phyloP scores from a whole-genome alignment of 2,888 invertebrate species.

The Dynastes maya region DNA sequence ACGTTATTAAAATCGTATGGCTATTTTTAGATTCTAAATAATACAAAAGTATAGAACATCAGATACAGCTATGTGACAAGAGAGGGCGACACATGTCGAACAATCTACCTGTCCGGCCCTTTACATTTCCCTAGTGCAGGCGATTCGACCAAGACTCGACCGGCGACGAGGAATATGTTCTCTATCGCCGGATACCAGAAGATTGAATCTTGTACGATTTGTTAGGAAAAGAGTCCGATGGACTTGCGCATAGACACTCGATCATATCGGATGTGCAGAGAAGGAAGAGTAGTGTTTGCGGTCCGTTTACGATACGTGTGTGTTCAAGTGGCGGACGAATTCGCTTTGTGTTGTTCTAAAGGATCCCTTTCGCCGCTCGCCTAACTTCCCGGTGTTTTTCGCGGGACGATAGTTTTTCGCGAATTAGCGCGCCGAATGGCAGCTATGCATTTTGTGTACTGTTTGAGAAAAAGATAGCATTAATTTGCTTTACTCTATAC shows the following conservation, averaged over 20 bases:
- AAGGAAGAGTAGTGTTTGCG: constrained; percentile 21
- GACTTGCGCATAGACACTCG: constrained; percentile 52
- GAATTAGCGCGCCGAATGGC: constrained; percentile 12
- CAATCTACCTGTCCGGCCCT: background rate
- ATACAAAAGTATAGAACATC: too few species aligned
- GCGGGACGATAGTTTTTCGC: constrained; percentile 28
- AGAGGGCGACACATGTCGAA: background rate
- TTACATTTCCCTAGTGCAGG: background rate
- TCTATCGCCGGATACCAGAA: constrained; percentile 23
- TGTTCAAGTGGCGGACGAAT: background rate
- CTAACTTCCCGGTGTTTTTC: background rate
- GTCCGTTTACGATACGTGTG: constrained; percentile 36
- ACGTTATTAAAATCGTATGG: too few species aligned
- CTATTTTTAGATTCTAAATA: too few species aligned
- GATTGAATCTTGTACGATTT: constrained; percentile 54
- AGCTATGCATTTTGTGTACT: constrained; percentile 52
- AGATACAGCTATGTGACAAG: too few species aligned
- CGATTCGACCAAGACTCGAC: background rate
- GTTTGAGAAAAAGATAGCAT: constrained; percentile 56
- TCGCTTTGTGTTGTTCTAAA: constrained; percentile 24
- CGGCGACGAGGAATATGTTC: background rate
- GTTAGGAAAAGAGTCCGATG: constrained; percentile 53
- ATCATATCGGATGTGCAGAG: constrained; percentile 44
- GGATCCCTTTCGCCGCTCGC: background rate
- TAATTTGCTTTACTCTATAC: constrained; percentile 50